Conservation (phyloP, 2,113 vertebrate species). For the Semnopithecus entellus region DNA sequence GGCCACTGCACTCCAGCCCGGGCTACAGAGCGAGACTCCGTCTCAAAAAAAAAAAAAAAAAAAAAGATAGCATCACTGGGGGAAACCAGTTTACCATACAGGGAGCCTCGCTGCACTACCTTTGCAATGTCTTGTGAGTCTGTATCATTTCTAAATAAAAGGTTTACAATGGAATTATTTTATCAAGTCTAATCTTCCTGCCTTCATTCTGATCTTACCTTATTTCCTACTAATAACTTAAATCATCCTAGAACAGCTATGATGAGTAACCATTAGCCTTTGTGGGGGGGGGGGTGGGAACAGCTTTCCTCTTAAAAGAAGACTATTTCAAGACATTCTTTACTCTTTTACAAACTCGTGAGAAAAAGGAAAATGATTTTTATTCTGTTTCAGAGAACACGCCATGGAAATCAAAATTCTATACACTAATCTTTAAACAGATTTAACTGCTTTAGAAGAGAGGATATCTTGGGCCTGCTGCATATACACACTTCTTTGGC, state of each 20-base stretch:
- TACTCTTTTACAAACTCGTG: neutral
- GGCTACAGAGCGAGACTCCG: no score
- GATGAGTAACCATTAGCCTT: conserved; percentile 13
- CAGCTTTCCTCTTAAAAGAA: conserved; percentile 20
- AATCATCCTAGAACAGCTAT: conserved; percentile 25
- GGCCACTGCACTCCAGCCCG: no score
- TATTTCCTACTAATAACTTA: conserved; percentile 36
- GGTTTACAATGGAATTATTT: neutral
- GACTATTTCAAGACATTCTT: conserved; percentile 29
- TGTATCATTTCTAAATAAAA: neutral
- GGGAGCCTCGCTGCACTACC: neutral
- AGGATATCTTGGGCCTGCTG: neutral
- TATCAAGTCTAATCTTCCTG: neutral
- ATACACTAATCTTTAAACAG: neutral
- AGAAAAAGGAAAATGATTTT: neutral
- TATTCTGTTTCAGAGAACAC: conserved; percentile 16
- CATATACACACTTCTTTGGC: neutral
- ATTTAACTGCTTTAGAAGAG: neutral
- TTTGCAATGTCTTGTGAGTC: neutral
- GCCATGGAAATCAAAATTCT: neutral
- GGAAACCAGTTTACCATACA: neutral
- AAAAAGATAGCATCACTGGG: neutral
- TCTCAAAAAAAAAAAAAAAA: no score
- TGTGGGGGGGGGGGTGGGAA: neutral
- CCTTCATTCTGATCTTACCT: neutral